Evolutionary conservation across 2,888 invertebrate genomes (phyloP).

Genomic region (Cryptus viduatorius): DNA sequence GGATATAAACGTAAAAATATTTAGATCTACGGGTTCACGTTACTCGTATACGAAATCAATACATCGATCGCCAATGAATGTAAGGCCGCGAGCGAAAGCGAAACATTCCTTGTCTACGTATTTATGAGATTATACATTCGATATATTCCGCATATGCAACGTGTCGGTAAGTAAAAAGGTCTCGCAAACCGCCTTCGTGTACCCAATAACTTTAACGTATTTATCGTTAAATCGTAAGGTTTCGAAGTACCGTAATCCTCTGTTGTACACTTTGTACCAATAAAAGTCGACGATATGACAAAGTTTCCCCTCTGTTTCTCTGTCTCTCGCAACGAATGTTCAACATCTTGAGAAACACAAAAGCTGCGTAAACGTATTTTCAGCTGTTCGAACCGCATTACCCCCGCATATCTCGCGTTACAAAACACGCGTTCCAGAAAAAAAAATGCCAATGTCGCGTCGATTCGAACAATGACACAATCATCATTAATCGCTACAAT

Average conservation of each 20-base stretch:
- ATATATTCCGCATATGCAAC: constrained; percentile 11
- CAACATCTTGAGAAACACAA: constrained; percentile 40
- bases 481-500: not conserved
- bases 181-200: constrained; percentile 21
- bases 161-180: constrained; percentile 17
- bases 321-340: constrained; percentile 11
- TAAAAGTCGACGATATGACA: not conserved
- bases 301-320: not conserved
- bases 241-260: constrained; percentile 30
- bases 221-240: constrained; percentile 46
- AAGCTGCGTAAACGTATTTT: constrained; percentile 57
- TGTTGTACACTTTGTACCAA: constrained; percentile 5
- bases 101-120: constrained; percentile 17
- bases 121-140: constrained; percentile 45
- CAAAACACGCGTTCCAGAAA: constrained; percentile 44
- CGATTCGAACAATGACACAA: constrained; percentile 28
- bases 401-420: constrained; percentile 42
- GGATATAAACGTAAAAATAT: not conserved
- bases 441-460: constrained; percentile 9
- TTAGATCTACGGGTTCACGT: not conserved
- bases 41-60: constrained; percentile 4
- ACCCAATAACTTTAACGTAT: constrained; percentile 53
- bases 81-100: constrained; percentile 28
- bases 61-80: constrained; percentile 23
- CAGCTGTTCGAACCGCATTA: constrained; percentile 48